These are phyloP conservation scores for Branchipolynoe longqiensis DNA, from an alignment of 2,888 invertebrate genomes.

Conservation along the genomic window DNA sequence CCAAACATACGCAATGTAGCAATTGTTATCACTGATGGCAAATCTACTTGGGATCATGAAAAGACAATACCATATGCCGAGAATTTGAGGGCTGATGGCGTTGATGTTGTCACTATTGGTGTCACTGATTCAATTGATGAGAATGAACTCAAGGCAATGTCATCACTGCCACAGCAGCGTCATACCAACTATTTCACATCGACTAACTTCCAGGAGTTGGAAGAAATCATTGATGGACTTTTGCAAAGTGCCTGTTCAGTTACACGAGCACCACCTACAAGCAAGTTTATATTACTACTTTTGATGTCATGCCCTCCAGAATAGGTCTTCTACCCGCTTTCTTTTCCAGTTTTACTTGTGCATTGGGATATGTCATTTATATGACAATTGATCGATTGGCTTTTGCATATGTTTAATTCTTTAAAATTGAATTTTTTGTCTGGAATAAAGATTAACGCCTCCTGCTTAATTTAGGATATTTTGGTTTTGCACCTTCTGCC, in stretches of 20 bases:
- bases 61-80: constrained; percentile 44
- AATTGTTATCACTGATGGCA: constrained; percentile 36
- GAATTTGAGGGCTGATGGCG: neutral
- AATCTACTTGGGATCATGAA: constrained; percentile 25
- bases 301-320: no score
- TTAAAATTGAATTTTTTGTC: no score
- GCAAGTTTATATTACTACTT: no score
- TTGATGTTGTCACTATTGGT: constrained; percentile 6
- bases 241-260: neutral
- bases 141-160: constrained; percentile 24
- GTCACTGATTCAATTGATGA: constrained; percentile 31
- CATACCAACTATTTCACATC: constrained; percentile 25
- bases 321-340: no score
- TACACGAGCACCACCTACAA: neutral
- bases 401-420: no score
- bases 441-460: no score
- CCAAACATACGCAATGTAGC: constrained; percentile 21
- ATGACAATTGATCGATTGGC: no score
- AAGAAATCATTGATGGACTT: neutral
- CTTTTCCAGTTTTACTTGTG: no score
- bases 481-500: no score
- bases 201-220: constrained; percentile 26
- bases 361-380: no score
- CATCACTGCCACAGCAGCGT: neutral
- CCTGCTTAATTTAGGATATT: no score